Base-by-base conservation (phyloP, 2,113 vertebrate species). In the Typhlomys cinereus region DNA sequence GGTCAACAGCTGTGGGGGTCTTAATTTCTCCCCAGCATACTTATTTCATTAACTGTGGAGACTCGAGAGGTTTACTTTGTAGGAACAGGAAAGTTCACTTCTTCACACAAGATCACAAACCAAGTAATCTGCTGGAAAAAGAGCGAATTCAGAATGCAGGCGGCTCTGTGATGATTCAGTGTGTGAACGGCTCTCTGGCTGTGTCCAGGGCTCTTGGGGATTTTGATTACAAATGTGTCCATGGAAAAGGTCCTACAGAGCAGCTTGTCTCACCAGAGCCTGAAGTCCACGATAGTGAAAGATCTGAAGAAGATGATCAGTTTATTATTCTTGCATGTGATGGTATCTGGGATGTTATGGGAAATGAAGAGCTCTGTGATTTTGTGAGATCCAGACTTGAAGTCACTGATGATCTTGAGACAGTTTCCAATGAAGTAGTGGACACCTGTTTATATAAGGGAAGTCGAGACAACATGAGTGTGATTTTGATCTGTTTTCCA, bases 401-500 rank as follows among this genome's bases (percentile, higher is more conserved):
- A 98, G 99, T 99, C 97, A 99, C 99, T 75, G 99, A 99, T 96
- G 99, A 99, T 98, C 99, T 99, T 97, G 99, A 99, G 98, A 99
- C 98, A 98, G 99, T 99, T 98, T 99, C 99, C 99, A 99, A 99
- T 98, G 99, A 99, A 98, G 99, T 99, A 97, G 99, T 99, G 92
- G 99, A 99, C 98, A 99, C 99, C 97, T 99, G 99, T 98, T 98
- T 99, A 97, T 99, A 99, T 98, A 99, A 99, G 99, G 99, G 99
- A 97, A 99, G 99, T 98, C 98, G 99, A 97, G 99, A 99, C 98
- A 99, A 99, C 98, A 99, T 99, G 99, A 99, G 99, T 97, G 99
- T 99, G 97, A 99, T 99, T 98, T 91, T 99, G 99, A 99, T 99
- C 98, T 99, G 99, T 98, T 99, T 99, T 97, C 98, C 98, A 95